Base-by-base conservation (phyloP, 2,888 invertebrate genomes). In the Eupithecia tripunctaria region DNA sequence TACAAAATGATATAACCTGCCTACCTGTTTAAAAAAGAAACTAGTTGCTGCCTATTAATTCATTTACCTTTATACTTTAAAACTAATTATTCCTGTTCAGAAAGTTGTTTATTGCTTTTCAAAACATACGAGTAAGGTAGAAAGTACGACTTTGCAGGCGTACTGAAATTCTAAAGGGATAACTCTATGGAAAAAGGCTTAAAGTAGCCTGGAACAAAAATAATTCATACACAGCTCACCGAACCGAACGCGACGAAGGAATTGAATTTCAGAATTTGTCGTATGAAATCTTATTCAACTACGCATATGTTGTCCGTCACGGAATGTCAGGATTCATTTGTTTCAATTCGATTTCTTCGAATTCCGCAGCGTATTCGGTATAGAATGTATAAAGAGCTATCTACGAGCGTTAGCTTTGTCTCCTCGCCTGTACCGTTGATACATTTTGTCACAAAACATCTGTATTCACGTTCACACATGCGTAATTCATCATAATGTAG, bases 401-500 rank as follows among this genome's bases (percentile, higher is more conserved):
- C 21, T 21, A n/a, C 10, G 21, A 10, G 15, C 18, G 21, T 18
- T 10, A 36, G 62, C 36, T 32, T 63, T 63, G 62, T 38, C n/a
- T n/a, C 21, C 14, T 1, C 15, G 64, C n/a, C 64, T 64, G 64
- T 64, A 64, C 64, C 36, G 21, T 6, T 32, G n/a, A n/a, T 38
- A 64, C 64, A 38, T 38, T 60, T 27, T 36, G 64, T 64, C 38
- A 64, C 64, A 64, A 32, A 64, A 63, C 63, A 63, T 64, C 38
- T 64, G 64, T 64, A 64, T 64, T 70, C 62, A 29, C 62, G 25
- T 51, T 59, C 65, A 56, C 67, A 67, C 60, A 29, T 25, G 43
- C 43, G 67, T 73, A 63, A 73, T 70, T 67, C 65, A 70, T 73
- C 73, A 70, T 65, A 72, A 72, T 73, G 70, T 73, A 70, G 67